Percentiles rank a stretch among this genome's conserved stretches.
Conservation (phyloP, 2,888 invertebrate genomes). For the Limnephilus lunatus region DNA sequence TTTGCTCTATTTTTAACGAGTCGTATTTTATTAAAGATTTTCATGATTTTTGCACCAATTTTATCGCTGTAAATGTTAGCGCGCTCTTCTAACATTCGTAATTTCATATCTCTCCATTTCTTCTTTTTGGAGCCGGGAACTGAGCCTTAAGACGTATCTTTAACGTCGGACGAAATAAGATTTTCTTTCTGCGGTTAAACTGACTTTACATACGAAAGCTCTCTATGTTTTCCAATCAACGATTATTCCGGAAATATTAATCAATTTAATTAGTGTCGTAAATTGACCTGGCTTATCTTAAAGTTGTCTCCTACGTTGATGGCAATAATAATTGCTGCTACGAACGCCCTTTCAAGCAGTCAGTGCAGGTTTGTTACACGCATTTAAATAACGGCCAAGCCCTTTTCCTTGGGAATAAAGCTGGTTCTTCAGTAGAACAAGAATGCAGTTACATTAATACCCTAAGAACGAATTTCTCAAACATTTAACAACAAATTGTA, state of each 20-base stretch:
- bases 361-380: neutral
- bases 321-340: neutral
- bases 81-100: too few relatives aligned
- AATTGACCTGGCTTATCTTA: neutral
- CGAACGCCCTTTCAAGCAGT: neutral
- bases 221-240: neutral
- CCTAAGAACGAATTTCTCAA: neutral
- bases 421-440: neutral
- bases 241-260: neutral
- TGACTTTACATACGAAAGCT: neutral
- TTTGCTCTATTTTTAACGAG: too few relatives aligned
- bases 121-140: too few relatives aligned
- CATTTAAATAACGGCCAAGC: neutral
- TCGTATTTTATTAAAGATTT: too few relatives aligned
- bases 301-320: neutral
- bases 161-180: too few relatives aligned
- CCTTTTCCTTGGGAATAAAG: neutral
- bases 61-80: too few relatives aligned
- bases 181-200: neutral
- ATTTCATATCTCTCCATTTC: too few relatives aligned
- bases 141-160: too few relatives aligned
- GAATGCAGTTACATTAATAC: conserved; percentile 35
- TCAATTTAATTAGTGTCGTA: neutral
- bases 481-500: neutral
- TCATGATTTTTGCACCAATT: too few relatives aligned